Percentiles rank a stretch among this genome's conserved stretches.
Conservation (phyloP, 1,140 invertebrate genomes). For the Lepidurus apus region DNA sequence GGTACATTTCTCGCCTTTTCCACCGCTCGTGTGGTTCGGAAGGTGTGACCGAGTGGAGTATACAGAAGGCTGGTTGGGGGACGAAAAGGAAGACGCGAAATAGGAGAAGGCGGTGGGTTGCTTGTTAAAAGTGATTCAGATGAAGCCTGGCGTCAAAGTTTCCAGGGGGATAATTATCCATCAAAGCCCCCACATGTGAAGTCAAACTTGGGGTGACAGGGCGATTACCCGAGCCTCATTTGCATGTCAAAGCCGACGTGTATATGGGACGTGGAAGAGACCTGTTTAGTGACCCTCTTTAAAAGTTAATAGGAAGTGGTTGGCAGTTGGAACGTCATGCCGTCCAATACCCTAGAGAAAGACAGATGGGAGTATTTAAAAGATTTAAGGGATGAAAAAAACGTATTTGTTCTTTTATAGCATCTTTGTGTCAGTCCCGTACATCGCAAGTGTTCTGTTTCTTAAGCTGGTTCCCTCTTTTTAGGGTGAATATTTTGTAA, state of each 20-base stretch:
- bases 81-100: neutral
- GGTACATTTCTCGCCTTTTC: too few relatives aligned
- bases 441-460: neutral
- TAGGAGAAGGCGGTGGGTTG: neutral
- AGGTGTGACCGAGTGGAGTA: neutral
- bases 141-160: constrained; percentile 9
- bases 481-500: too few relatives aligned
- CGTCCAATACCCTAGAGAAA: constrained; percentile 14
- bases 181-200: neutral
- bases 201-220: constrained; percentile 9
- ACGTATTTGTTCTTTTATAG: neutral
- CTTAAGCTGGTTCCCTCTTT: too few relatives aligned
- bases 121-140: neutral
- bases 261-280: constrained; percentile 14
- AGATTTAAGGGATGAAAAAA: neutral
- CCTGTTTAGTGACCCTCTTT: constrained; percentile 18
- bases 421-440: neutral
- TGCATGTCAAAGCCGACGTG: constrained; percentile 20
- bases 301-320: constrained; percentile 19
- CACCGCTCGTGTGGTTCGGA: too few relatives aligned
- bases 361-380: constrained; percentile 8
- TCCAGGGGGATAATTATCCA: constrained; percentile 13
- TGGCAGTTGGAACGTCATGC: constrained; percentile 21
- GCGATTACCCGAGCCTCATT: constrained; percentile 9
- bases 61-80: neutral